Conservation (phyloP, 2,888 invertebrate species). For the Poecilobothrus nobilitatus region DNA sequence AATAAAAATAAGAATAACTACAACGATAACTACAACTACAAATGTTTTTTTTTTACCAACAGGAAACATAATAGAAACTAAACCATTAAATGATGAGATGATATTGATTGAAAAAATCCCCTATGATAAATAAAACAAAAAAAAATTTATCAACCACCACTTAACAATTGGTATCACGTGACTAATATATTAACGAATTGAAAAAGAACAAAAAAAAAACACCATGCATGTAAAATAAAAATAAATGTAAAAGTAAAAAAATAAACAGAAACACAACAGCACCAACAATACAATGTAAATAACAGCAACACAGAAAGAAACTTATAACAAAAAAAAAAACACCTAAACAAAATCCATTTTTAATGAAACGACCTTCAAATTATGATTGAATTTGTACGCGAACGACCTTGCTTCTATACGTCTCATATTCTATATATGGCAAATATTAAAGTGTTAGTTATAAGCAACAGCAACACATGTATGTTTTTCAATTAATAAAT, state of each 20-base stretch:
- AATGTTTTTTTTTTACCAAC: neutral
- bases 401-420: slow-evolving; percentile 42
- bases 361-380: slow-evolving; percentile 44
- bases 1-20: too few relatives aligned
- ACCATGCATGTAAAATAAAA: neutral
- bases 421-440: slow-evolving; percentile 21
- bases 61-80: neutral
- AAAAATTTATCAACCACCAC: neutral
- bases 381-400: slow-evolving; percentile 45
- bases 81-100: slow-evolving; percentile 12
- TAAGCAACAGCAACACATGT: too few relatives aligned
- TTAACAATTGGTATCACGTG: neutral
- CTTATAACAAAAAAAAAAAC: too few relatives aligned
- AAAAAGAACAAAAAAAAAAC: neutral
- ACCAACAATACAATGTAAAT: neutral
- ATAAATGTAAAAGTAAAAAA: neutral
- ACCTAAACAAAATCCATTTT: neutral
- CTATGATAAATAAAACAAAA: neutral
- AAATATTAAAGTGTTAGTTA: too few relatives aligned
- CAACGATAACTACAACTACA: too few relatives aligned
- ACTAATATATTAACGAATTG: neutral
- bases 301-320: neutral
- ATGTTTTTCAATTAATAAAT: neutral
- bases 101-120: slow-evolving; percentile 14
- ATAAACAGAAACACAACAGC: too few relatives aligned